Percentiles rank a stretch among this genome's conserved stretches.
Conservation (phyloP, 2,888 invertebrate species). For the Schizaphis graminum region DNA sequence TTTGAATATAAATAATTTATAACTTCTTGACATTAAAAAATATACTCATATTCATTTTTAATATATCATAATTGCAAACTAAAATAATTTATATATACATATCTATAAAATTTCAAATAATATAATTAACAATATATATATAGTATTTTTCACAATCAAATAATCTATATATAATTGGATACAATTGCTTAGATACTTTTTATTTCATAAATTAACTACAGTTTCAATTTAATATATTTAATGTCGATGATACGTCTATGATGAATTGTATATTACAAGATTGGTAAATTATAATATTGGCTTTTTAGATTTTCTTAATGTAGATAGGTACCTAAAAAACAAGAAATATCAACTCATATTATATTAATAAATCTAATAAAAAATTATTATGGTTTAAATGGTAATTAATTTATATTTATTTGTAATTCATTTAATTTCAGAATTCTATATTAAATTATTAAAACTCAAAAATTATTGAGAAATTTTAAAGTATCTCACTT, state of each 20-base stretch:
- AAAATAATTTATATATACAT: no score
- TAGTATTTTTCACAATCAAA: not conserved
- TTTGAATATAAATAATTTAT: not conserved
- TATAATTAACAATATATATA: not conserved
- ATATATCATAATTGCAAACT: not conserved
- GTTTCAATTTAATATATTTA: not conserved
- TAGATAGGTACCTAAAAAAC: not conserved
- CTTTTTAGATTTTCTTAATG: not conserved
- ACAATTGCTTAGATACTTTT: not conserved
- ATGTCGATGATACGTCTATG: not conserved
- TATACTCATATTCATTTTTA: not conserved
- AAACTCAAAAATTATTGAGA: not conserved
- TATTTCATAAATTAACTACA: not conserved
- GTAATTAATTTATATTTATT: not conserved
- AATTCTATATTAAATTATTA: not conserved
- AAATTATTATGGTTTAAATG: not conserved
- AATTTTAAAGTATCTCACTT: not conserved
- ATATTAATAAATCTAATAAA: not conserved
- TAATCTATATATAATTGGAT: not conserved
- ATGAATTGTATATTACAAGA: not conserved
- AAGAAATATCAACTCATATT: not conserved
- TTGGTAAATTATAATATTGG: not conserved
- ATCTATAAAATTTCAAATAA: not conserved
- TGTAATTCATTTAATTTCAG: not conserved
- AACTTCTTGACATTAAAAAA: not conserved